These are phyloP conservation scores for Ormia ochracea DNA, from an alignment of 2,888 invertebrate species.

Conservation along the genomic window DNA sequence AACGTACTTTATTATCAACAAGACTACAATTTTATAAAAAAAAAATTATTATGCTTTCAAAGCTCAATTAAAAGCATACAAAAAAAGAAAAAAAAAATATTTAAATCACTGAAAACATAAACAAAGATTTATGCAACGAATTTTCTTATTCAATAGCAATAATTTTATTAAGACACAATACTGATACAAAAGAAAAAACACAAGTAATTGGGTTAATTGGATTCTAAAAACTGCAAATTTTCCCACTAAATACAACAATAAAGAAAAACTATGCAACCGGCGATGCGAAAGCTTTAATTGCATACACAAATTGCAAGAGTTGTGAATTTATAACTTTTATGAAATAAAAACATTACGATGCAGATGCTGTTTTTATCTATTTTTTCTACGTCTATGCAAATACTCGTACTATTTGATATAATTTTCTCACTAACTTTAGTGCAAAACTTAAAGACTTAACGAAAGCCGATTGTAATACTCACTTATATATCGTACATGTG, in stretches of 20 bases:
- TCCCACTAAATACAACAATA: slow-evolving; percentile 47
- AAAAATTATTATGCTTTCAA: background rate
- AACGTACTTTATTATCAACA: background rate
- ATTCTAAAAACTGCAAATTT: slow-evolving; percentile 49
- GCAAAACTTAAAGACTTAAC: background rate
- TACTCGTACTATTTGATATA: slow-evolving; percentile 21
- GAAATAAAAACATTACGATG: slow-evolving; percentile 6
- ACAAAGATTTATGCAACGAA: slow-evolving; percentile 4
- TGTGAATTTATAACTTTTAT: slow-evolving; percentile 35
- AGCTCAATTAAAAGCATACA: background rate
- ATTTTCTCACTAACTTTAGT: slow-evolving; percentile 32
- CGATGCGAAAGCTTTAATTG: slow-evolving; percentile 21
- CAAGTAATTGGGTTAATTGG: slow-evolving; percentile 53
- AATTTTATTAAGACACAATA: background rate
- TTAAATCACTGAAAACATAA: background rate
- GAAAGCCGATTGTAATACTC: background rate
- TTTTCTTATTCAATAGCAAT: slow-evolving; percentile 13
- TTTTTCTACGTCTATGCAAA: slow-evolving; percentile 33
- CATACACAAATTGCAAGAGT: slow-evolving; percentile 26
- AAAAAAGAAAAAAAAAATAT: no score
- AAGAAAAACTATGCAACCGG: background rate
- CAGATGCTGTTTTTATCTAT: slow-evolving; percentile 3
- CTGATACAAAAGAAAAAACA: background rate
- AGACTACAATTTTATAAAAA: background rate
- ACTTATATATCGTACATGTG: background rate